Conservation (phyloP, 1,140 invertebrate genomes). For the Drosophila bocqueti region DNA sequence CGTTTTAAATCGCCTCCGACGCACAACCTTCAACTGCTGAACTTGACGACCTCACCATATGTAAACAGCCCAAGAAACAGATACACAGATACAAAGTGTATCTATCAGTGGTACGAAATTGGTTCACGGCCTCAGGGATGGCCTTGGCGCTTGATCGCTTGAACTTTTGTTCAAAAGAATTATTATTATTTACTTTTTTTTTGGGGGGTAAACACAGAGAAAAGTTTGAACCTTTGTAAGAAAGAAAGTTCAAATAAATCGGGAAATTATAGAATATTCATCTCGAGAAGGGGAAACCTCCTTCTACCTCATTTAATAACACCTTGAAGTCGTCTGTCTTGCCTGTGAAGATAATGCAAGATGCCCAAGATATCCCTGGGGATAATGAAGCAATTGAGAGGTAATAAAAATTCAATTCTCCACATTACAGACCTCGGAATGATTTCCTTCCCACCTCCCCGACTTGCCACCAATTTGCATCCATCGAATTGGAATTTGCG, state of each 20-base stretch:
- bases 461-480: slow-evolving; percentile 23
- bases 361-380: neutral
- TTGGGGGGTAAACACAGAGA: slow-evolving; percentile 7
- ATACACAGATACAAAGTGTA: neutral
- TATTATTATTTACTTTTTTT: neutral
- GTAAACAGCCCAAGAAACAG: slow-evolving; percentile 24
- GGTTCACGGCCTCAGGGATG: slow-evolving; percentile 60
- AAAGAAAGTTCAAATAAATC: neutral
- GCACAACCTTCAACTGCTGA: slow-evolving; percentile 55
- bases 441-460: neutral
- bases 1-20: slow-evolving; percentile 36
- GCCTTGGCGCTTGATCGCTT: slow-evolving; percentile 36
- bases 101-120: slow-evolving; percentile 51
- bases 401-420: slow-evolving; percentile 27
- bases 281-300: neutral
- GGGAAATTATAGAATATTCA: neutral
- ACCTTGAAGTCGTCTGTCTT: no score
- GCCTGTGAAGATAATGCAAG: neutral
- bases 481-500: slow-evolving; percentile 33
- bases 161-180: slow-evolving; percentile 9
- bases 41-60: slow-evolving; percentile 44
- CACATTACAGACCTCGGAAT: neutral
- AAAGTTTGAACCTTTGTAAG: neutral
- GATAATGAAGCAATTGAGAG: slow-evolving; percentile 15
- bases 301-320: neutral